A percentile compares a stretch with the other conserved stretches of the same genome.
phyloP scores from a whole-genome alignment of 2,113 vertebrate genomes.

The Circaetus gallicus region DNA sequence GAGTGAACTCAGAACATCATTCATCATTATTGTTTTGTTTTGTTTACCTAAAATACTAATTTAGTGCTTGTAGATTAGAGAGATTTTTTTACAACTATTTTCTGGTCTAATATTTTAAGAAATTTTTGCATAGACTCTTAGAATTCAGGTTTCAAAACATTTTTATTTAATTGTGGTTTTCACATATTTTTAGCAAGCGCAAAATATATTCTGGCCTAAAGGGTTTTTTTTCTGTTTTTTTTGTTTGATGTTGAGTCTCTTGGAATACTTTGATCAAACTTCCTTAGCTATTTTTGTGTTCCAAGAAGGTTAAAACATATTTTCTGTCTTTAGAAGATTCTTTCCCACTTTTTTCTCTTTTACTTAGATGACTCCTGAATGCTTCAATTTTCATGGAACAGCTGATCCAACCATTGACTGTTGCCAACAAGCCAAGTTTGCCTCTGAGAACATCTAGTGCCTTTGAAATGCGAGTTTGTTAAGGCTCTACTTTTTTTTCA shows the following conservation, averaged over 20 bases:
- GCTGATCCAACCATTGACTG: background rate
- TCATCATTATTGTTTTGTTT: background rate
- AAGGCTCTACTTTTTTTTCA: background rate
- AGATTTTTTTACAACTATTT: background rate
- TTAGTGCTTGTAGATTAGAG: background rate
- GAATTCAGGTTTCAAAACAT: background rate
- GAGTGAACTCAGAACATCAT: background rate
- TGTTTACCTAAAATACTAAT: background rate
- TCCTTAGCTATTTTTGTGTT: background rate
- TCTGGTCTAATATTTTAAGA: background rate
- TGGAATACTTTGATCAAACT: background rate
- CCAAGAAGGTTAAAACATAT: background rate
- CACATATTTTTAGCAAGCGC: background rate
- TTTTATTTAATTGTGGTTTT: background rate
- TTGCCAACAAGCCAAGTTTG: background rate
- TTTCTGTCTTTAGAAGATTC: background rate
- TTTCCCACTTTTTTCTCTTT: background rate
- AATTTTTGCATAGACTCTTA: background rate
- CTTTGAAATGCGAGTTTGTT: background rate
- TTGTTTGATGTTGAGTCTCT: background rate
- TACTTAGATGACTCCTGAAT: background rate
- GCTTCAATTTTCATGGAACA: background rate
- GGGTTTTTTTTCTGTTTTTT: rapidly evolving
- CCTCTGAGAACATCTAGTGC: background rate
- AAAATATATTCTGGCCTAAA: background rate